Evolutionary conservation across 1,140 invertebrate genomes (phyloP).

Genomic region (Sminthurinus signatus): DNA sequence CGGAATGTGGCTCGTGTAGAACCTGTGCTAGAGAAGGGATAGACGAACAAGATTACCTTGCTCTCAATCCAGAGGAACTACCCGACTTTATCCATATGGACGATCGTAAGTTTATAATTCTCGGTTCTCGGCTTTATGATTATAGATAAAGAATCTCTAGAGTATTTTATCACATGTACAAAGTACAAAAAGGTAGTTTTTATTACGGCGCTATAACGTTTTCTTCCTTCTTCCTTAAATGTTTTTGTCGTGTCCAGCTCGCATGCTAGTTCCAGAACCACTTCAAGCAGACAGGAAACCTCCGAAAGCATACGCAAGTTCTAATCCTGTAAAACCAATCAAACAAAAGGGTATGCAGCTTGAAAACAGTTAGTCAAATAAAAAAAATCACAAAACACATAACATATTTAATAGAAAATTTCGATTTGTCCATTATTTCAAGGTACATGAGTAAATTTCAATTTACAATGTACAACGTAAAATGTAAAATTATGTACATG

Average conservation of each 20-base stretch:
- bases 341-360: slow-evolving; percentile 26
- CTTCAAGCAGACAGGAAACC: slow-evolving; percentile 19
- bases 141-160: no score
- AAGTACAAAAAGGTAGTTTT: no score
- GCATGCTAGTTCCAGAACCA: slow-evolving; percentile 22
- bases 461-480: not conserved
- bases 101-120: slow-evolving; percentile 22
- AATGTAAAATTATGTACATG: no score
- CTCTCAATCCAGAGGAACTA: slow-evolving; percentile 29
- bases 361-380: not conserved
- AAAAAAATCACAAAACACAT: no score
- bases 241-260: slow-evolving; percentile 17
- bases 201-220: not conserved
- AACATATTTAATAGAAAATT: no score
- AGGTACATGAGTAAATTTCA: no score
- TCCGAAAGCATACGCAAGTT: slow-evolving; percentile 15
- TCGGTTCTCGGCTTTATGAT: not conserved
- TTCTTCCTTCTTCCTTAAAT: not conserved
- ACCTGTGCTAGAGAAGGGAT: slow-evolving; percentile 70
- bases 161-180: no score
- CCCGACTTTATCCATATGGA: slow-evolving; percentile 33
- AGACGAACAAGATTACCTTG: slow-evolving; percentile 47
- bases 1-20: slow-evolving; percentile 83
- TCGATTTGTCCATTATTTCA: no score
- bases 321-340: slow-evolving; percentile 17